A percentile compares a stretch with the other conserved stretches of the same genome.
phyloP scores from a whole-genome alignment of 1,140 invertebrate genomes.

The Drosophila persimilis region DNA sequence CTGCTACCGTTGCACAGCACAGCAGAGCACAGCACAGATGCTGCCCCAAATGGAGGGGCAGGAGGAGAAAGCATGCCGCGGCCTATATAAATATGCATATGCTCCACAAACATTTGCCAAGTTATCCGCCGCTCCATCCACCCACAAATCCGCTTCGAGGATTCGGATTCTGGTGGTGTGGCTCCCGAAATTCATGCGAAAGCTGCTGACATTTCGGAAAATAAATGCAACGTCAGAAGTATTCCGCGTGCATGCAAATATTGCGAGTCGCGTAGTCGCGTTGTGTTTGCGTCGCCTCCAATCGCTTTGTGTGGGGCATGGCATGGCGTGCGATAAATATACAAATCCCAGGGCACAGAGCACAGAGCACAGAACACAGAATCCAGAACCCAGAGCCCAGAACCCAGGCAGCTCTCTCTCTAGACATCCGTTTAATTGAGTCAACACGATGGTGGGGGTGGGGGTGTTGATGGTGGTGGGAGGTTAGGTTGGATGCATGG shows the following conservation, averaged over 20 bases:
- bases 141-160: too few relatives aligned
- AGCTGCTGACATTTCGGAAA: conserved; percentile 70
- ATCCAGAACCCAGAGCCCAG: background rate
- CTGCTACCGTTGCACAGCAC: conserved; percentile 8
- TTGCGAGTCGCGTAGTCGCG: conserved; percentile 30
- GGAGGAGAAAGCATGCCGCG: conserved; percentile 36
- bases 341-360: conserved; percentile 49
- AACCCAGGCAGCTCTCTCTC: background rate
- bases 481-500: background rate
- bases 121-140: conserved; percentile 19
- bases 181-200: conserved; percentile 66
- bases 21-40: too few relatives aligned
- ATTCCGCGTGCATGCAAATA: conserved; percentile 76
- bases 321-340: conserved; percentile 60
- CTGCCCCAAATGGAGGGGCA: background rate
- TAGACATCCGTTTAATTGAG: conserved; percentile 76
- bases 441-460: conserved; percentile 52
- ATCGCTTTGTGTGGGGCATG: too few relatives aligned
- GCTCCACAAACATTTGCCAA: conserved; percentile 71
- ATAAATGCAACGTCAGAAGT: conserved; percentile 75
- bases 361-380: background rate
- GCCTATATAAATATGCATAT: conserved; percentile 78
- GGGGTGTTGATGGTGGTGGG: background rate
- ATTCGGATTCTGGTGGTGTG: background rate
- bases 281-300: too few relatives aligned